Evolutionary conservation across 1,140 invertebrate genomes (phyloP).

Genomic region (Zeugodacus cucurbitae): DNA sequence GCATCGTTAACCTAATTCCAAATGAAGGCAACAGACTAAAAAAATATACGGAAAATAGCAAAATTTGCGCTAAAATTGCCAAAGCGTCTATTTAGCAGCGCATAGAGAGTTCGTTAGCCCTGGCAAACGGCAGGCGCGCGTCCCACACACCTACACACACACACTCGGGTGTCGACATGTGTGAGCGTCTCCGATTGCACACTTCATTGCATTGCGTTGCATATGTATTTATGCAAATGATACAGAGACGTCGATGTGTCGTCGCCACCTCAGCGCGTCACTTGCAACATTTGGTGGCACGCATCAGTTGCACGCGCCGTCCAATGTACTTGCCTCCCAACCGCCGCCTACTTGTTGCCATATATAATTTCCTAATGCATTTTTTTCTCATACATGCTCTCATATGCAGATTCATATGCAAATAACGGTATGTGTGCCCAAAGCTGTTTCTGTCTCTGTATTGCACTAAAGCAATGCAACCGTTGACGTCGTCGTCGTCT

Average conservation of each 20-base stretch:
- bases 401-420: background rate
- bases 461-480: background rate
- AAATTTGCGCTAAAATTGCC: background rate
- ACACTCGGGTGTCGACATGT: background rate
- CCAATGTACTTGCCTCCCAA: background rate
- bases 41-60: background rate
- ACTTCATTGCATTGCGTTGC: slow-evolving; percentile 15
- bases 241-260: background rate
- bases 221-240: slow-evolving; percentile 14
- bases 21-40: background rate
- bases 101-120: background rate
- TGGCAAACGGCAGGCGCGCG: too few relatives aligned
- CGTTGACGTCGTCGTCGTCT: background rate
- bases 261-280: background rate
- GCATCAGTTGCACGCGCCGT: background rate
- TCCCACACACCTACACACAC: background rate
- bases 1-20: background rate
- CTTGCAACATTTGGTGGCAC: background rate
- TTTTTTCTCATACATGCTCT: background rate
- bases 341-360: too few relatives aligned
- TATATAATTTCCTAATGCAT: background rate
- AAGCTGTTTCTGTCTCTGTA: background rate
- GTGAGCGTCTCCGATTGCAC: background rate
- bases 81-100: background rate
- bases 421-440: background rate